A percentile compares a stretch with the other conserved stretches of the same genome.
These are phyloP conservation scores for Xiphias gladius DNA, from an alignment of 2,113 vertebrate genomes.

Conservation along the genomic window DNA sequence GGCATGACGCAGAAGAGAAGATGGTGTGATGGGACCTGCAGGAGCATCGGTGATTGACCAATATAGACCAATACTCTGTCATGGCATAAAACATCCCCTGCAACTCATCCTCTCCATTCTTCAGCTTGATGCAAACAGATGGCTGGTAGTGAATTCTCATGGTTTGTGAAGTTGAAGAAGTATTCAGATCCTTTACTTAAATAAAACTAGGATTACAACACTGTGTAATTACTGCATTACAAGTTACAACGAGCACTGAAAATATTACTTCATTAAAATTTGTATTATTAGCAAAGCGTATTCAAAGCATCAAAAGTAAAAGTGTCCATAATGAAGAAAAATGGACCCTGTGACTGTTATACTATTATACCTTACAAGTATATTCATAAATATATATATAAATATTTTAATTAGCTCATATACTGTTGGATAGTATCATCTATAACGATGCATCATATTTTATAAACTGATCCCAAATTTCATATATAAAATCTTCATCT, in stretches of 20 bases:
- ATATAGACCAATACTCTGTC: background rate
- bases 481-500: no score
- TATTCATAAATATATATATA: no score
- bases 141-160: background rate
- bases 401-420: no score
- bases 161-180: background rate
- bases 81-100: background rate
- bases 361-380: no score
- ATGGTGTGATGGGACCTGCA: background rate
- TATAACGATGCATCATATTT: background rate
- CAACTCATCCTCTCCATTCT: background rate
- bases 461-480: background rate
- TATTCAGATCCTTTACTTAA: background rate
- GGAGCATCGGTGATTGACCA: conserved; percentile 16
- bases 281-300: background rate
- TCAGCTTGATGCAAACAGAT: background rate
- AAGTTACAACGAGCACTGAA: background rate
- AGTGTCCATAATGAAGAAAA: background rate
- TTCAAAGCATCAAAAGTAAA: background rate
- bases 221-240: background rate
- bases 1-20: conserved; percentile 12
- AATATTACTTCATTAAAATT: background rate
- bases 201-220: background rate
- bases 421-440: no score
- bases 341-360: background rate